Percentiles rank a stretch among this genome's conserved stretches.
phyloP scores from a whole-genome alignment of 2,888 invertebrate genomes.

The Pilophorus perplexus region DNA sequence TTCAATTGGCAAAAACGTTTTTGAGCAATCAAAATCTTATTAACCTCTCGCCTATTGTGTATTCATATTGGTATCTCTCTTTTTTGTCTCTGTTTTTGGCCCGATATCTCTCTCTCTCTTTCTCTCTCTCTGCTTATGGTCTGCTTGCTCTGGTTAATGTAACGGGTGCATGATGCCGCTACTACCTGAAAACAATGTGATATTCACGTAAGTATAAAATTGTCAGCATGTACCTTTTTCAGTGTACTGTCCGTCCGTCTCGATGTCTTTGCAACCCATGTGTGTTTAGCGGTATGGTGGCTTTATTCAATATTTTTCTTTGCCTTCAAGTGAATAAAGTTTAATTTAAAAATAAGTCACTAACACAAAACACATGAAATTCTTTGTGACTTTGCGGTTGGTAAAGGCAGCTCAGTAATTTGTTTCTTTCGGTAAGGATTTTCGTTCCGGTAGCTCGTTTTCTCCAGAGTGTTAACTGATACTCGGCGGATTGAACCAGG shows the following conservation, averaged over 20 bases:
- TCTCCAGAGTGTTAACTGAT: too few species aligned
- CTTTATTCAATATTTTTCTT: conserved; percentile 27
- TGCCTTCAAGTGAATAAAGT: background rate
- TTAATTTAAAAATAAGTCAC: conserved; percentile 14
- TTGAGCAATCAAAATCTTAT: background rate
- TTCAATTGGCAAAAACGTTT: too few species aligned
- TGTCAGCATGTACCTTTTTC: conserved; percentile 29
- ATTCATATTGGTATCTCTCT: conserved; percentile 47
- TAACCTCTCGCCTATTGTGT: conserved; percentile 41
- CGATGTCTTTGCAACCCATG: conserved; percentile 42
- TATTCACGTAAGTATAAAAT: conserved; percentile 66
- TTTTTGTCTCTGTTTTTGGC: conserved; percentile 54
- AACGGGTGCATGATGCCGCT: conserved; percentile 61
- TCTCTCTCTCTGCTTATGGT: conserved; percentile 76
- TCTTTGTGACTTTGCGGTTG: conserved; percentile 41
- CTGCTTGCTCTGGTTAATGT: conserved; percentile 53
- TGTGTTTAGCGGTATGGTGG: conserved; percentile 41
- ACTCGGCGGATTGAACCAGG: conserved; percentile 25
- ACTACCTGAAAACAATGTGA: conserved; percentile 57
- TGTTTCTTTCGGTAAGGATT: background rate
- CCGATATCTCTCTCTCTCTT: conserved; percentile 62
- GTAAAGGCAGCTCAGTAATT: conserved; percentile 1
- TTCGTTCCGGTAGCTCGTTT: too few species aligned
- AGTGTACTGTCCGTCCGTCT: conserved; percentile 44
- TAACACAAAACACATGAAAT: conserved; percentile 40